Evolutionary conservation across 2,113 vertebrate species (phyloP).

Genomic region (Equus quagga): DNA sequence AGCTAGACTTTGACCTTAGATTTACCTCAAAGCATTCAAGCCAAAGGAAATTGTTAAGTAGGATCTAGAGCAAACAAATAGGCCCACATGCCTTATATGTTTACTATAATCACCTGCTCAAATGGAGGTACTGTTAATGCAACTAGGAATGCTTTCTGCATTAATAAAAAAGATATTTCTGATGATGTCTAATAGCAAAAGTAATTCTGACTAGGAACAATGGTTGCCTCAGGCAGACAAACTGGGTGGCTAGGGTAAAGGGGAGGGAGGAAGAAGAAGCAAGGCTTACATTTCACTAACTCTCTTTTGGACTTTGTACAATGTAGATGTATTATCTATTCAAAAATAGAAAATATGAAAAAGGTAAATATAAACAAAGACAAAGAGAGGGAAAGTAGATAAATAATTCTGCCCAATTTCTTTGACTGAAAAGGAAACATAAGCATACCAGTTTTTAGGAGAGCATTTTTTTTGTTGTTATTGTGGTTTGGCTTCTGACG

Average conservation of each 20-base stretch:
- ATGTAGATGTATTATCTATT: neutral
- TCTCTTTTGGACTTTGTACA: neutral
- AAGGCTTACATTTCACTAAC: neutral
- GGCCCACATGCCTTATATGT: conserved; percentile 53
- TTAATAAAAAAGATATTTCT: conserved; percentile 41
- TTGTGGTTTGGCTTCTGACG: neutral
- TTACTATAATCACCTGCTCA: conserved; percentile 78
- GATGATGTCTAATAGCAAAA: conserved; percentile 47
- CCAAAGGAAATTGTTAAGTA: conserved; percentile 80
- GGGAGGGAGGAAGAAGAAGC: neutral
- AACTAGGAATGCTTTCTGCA: conserved; percentile 49
- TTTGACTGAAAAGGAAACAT: neutral
- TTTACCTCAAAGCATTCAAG: conserved; percentile 71
- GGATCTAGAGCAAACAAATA: conserved; percentile 69
- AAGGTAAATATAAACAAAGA: neutral
- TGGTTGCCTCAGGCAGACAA: neutral
- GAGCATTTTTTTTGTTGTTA: neutral
- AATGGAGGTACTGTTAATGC: neutral
- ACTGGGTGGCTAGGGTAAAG: neutral
- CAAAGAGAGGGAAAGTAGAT: neutral
- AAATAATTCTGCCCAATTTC: neutral
- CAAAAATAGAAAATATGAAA: neutral
- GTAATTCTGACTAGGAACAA: neutral
- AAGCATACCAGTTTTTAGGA: neutral
- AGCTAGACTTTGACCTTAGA: conserved; percentile 81